Base-by-base conservation (phyloP, 2,797 vertebrate genomes). In the Myotis pilosus region DNA sequence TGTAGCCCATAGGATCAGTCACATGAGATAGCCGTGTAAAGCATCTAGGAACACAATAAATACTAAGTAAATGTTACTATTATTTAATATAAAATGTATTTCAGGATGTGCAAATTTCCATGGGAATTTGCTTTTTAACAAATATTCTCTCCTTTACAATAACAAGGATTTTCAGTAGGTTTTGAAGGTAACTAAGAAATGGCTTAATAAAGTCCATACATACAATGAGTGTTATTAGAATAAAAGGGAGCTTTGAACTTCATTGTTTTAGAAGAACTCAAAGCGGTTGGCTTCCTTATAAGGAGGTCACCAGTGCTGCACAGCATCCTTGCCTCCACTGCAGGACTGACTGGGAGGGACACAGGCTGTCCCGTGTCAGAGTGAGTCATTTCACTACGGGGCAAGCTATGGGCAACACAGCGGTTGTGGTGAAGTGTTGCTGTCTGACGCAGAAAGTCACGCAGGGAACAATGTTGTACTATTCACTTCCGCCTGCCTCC, bases 11-110 rank as follows among this genome's bases (percentile, higher is more conserved):
- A 44, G 7, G 38, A 7, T 75, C 51, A 36, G 9, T 75, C 64
- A 28, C 1, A 10, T 74, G 86, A 90, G 22, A 62, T 12, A 38
- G 5, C 30, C 6, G 2, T 44, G 6, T 13, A 55, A 87, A 72
- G 13, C 11, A 6, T 41, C 3, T 11, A 33, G 33, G 38, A 68
- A 49, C 2, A 30, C 44, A 5, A 2, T 17, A 66, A 80, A 17
- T 47, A 28, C 28, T 55, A 82, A 71, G 51, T 33, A 83, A 62
- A 81, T 33, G 6, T 30, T 55, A 80, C n/a, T 44, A 57, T 15
- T 83, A 84, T 72, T 84, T 76, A 68, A 64, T 47, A 66, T 4
- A 79, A 89, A 84, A 44, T 25, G 5, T n/a, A 91, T 75, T 95
- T 89, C 49, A 38, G 3, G 41, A 57, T 38, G 44, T 44, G 66